Conservation (phyloP, 2,113 vertebrate genomes). For the Empidonax traillii region DNA sequence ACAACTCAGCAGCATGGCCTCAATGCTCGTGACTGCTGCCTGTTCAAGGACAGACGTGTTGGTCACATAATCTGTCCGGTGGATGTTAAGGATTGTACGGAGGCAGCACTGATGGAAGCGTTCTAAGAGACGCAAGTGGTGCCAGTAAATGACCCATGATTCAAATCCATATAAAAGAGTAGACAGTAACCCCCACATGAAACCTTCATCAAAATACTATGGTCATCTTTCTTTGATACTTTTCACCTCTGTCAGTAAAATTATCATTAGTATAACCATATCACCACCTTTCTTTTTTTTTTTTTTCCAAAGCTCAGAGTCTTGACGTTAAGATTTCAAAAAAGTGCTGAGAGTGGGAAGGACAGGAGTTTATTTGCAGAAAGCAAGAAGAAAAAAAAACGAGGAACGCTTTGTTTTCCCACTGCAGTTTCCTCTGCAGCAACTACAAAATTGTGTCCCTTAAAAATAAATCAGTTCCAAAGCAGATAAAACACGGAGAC, state of each 20-base stretch:
- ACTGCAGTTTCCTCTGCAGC: not conserved
- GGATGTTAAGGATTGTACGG: too few relatives aligned
- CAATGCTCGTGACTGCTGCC: too few relatives aligned
- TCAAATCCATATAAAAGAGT: too few relatives aligned
- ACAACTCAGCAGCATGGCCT: too few relatives aligned
- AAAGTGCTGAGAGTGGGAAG: not conserved
- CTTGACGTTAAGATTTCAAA: not conserved
- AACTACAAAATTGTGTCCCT: not conserved
- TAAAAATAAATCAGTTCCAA: not conserved
- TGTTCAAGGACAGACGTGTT: too few relatives aligned
- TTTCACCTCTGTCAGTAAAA: constrained; percentile 17
- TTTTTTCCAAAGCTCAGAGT: not conserved
- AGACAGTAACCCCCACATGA: not conserved
- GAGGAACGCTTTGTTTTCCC: not conserved
- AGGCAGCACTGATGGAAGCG: too few relatives aligned
- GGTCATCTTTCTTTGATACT: not conserved
- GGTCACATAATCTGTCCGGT: too few relatives aligned
- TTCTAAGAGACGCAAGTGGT: too few relatives aligned
- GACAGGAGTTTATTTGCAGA: not conserved
- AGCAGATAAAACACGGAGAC: not conserved
- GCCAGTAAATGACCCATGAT: too few relatives aligned
- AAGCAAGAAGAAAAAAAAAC: not conserved
- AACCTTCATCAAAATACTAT: not conserved
- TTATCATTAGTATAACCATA: not conserved
- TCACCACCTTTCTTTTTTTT: not conserved